Evolutionary conservation across 2,888 invertebrate genomes (phyloP).

Genomic region (Mythimna vitellina): DNA sequence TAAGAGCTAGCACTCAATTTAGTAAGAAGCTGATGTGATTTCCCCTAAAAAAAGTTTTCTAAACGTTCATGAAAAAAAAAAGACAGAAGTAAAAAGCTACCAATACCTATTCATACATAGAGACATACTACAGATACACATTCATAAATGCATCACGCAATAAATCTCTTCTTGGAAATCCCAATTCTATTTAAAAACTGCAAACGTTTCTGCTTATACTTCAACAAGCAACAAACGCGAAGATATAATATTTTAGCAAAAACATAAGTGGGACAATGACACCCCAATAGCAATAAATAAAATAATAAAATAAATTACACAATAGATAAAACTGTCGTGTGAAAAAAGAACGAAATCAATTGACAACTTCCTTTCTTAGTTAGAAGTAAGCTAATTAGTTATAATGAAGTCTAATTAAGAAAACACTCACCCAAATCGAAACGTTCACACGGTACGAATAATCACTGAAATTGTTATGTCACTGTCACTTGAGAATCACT

Average conservation of each 20-base stretch:
- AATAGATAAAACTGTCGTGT: slow-evolving; percentile 52
- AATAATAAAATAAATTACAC: slow-evolving; percentile 43
- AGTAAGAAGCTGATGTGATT: too few relatives aligned
- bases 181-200: background rate
- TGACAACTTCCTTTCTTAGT: slow-evolving; percentile 53
- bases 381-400: slow-evolving; percentile 55
- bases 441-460: slow-evolving; percentile 72
- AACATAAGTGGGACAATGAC: slow-evolving; percentile 5
- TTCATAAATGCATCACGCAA: background rate
- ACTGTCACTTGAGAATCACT: slow-evolving; percentile 67
- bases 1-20: too few relatives aligned
- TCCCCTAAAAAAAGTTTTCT: too few relatives aligned
- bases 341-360: slow-evolving; percentile 61
- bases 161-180: slow-evolving; percentile 7
- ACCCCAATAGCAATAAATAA: slow-evolving; percentile 31
- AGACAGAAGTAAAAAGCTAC: background rate
- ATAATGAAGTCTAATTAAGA: slow-evolving; percentile 57
- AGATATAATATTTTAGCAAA: background rate
- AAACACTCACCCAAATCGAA: slow-evolving; percentile 75
- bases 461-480: slow-evolving; percentile 71
- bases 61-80: background rate
- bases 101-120: too few relatives aligned
- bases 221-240: background rate
- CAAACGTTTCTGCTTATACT: background rate
- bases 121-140: background rate